Evolutionary conservation across 2,888 invertebrate species (phyloP), one percentile per base, ranked within the genome.

Genomic region (Drosophila pegasa): DNA sequence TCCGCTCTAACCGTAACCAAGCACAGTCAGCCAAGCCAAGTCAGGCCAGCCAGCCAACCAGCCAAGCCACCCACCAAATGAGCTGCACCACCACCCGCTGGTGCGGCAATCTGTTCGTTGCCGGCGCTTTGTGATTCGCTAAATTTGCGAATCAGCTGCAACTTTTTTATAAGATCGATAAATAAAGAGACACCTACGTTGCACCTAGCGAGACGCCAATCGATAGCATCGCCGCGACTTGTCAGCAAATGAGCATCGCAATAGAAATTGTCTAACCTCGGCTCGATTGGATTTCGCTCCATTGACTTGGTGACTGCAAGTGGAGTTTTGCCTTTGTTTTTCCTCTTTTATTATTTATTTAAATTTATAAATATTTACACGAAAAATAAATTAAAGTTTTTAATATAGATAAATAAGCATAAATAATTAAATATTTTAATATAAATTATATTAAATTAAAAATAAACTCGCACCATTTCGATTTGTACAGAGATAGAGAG

Each of bases 401-500:
- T 50, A 48, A 50, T 65, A 54, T 45, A 20, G 37, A n/a, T n/a
- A 51, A 65, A 62, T 73, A 22, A 6, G 8, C 6, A 33, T 38
- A 70, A 71, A 33, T 58, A 54, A 29, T 37, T 35, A 47, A 52
- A 45, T 38, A 45, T 41, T 37, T n/a, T n/a, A n/a, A n/a, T n/a
- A n/a, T n/a, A 37, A 41, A 41, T 47, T 56, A 59, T 27, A 43
- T 62, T 50, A 3, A 25, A 16, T 10, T 31, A 59, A 25, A 45
- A 51, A 25, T 60, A 52, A 63, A 43, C 79, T 74, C 80, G 86
- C 87, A 87, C 81, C 75, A 68, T 80, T 74, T 76, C 57, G 71
- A 85, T 83, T 54, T 83, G 61, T 81, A 76, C 78, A 80, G 59
- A 60, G 61, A 25, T 50, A 52, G 50, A 45, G 10, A 43, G 5